Evolutionary conservation across 1,140 invertebrate genomes (phyloP).

Genomic region (Asobara japonica): DNA sequence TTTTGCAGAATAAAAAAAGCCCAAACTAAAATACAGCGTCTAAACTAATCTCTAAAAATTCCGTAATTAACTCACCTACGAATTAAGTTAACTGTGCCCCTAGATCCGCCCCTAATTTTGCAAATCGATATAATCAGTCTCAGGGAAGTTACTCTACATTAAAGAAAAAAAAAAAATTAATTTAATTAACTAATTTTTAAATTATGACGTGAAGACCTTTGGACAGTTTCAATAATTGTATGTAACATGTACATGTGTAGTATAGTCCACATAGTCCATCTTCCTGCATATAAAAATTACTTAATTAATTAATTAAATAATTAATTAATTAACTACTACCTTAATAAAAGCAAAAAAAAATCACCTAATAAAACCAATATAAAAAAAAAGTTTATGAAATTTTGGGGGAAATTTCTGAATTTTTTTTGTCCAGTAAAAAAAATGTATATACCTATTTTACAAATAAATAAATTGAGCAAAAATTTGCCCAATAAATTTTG

Average conservation of each 20-base stretch:
- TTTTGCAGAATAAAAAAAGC: too few species aligned
- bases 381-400: background rate
- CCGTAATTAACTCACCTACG: background rate
- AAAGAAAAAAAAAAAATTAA: conserved; percentile 44
- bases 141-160: conserved; percentile 59
- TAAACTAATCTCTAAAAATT: background rate
- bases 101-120: background rate
- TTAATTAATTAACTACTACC: background rate
- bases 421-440: too few species aligned
- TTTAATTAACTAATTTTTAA: too few species aligned
- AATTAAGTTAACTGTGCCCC: background rate
- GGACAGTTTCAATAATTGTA: too few species aligned
- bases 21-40: too few species aligned
- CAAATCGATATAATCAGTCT: conserved; percentile 61
- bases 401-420: too few species aligned
- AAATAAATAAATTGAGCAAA: background rate
- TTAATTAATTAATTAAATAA: background rate
- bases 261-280: background rate
- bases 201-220: too few species aligned
- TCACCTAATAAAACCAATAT: background rate
- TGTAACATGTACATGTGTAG: conserved; percentile 8
- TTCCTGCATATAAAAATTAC: background rate
- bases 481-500: background rate
- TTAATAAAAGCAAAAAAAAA: background rate
- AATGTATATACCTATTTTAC: conserved; percentile 8